Evolutionary conservation across 2,888 invertebrate species (phyloP).

Genomic region (Acronicta psi): DNA sequence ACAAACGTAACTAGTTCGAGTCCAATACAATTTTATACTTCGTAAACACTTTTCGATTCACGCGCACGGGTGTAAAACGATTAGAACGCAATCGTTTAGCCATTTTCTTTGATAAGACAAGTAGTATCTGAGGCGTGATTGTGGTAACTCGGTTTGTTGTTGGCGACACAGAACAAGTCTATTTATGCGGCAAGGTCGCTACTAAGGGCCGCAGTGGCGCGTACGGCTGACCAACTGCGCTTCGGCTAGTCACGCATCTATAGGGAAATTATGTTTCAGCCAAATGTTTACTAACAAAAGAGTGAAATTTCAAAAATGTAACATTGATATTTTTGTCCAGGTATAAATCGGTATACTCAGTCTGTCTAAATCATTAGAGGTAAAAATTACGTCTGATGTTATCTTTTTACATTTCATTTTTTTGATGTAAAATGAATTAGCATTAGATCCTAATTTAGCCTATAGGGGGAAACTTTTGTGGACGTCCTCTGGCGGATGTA

Average conservation of each 20-base stretch:
- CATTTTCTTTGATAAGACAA: constrained; percentile 87
- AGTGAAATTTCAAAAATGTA: neutral
- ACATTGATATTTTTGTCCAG: too few relatives aligned
- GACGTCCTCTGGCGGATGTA: too few relatives aligned
- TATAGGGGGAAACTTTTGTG: too few relatives aligned
- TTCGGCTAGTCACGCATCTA: constrained; percentile 58
- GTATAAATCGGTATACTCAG: too few relatives aligned
- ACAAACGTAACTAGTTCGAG: constrained; percentile 71
- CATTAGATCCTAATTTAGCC: too few relatives aligned
- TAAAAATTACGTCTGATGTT: too few relatives aligned
- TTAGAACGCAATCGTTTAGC: constrained; percentile 81
- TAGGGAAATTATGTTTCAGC: constrained; percentile 25
- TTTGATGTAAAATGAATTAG: too few relatives aligned
- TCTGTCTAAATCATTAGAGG: too few relatives aligned
- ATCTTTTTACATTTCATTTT: too few relatives aligned
- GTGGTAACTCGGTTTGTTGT: constrained; percentile 67
- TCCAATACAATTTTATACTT: constrained; percentile 75
- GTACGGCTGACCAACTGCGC: constrained; percentile 69
- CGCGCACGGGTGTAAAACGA: constrained; percentile 71
- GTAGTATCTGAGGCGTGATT: constrained; percentile 68
- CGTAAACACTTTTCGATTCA: constrained; percentile 75
- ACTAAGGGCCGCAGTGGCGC: constrained; percentile 73
- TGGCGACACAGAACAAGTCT: constrained; percentile 79
- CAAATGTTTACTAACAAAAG: neutral
- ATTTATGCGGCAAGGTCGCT: constrained; percentile 82